Evolutionary conservation across 2,888 invertebrate genomes (phyloP).

Genomic region (Sarcophaga carnaria): DNA sequence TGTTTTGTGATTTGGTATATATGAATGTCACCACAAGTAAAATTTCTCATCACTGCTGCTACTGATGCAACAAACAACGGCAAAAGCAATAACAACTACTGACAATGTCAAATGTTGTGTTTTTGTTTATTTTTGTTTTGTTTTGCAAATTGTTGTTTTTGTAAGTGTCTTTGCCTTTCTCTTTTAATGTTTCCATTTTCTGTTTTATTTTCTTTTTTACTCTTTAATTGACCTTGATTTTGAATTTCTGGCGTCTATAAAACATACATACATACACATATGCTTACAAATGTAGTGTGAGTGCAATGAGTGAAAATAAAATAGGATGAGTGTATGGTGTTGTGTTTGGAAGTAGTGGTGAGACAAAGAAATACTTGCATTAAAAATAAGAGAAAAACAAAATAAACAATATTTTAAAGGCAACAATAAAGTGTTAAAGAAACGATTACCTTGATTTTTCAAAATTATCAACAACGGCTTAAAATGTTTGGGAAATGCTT

Average conservation of each 20-base stretch:
- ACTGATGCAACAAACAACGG: not conserved
- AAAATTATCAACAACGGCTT: conserved; percentile 42
- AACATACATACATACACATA: not conserved
- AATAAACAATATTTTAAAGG: not conserved
- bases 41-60: conserved; percentile 16
- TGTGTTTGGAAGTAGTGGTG: no score
- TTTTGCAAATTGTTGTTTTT: conserved; percentile 43
- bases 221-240: conserved; percentile 51
- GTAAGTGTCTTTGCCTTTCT: not conserved
- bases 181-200: conserved; percentile 36
- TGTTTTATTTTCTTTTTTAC: conserved; percentile 1
- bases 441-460: conserved; percentile 53
- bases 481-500: not conserved
- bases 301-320: not conserved
- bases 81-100: not conserved
- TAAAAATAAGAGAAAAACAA: not conserved
- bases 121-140: conserved; percentile 23
- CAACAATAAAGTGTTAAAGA: not conserved
- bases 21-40: conserved; percentile 33
- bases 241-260: conserved; percentile 43
- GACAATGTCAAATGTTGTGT: conserved; percentile 46
- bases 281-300: not conserved
- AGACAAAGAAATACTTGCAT: not conserved
- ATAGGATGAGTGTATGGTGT: no score
- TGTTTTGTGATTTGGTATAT: not conserved